A percentile compares a stretch with the other conserved stretches of the same genome.
These are phyloP conservation scores for Drosophila lacteicornis DNA, from an alignment of 1,140 invertebrate species.

Conservation along the genomic window DNA sequence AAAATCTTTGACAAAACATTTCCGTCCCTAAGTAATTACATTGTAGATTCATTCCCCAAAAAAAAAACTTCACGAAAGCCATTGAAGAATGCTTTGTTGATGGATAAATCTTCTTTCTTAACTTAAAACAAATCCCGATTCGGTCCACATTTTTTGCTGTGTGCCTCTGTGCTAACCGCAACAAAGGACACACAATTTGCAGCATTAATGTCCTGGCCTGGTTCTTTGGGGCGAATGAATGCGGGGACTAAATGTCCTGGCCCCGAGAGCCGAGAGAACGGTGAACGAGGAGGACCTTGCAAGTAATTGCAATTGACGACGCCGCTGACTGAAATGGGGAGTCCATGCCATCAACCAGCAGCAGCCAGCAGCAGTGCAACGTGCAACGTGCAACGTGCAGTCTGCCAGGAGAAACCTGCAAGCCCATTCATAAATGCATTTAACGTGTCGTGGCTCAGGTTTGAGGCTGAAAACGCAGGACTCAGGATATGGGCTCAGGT, in stretches of 20 bases:
- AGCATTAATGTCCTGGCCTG: constrained; percentile 71
- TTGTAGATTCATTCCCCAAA: too few species aligned
- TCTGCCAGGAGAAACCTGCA: constrained; percentile 14
- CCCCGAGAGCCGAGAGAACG: constrained; percentile 4
- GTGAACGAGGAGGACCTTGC: constrained; percentile 50
- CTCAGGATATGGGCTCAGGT: constrained; percentile 52
- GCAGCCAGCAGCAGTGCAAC: not conserved
- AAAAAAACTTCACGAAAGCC: too few species aligned
- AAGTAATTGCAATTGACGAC: constrained; percentile 81
- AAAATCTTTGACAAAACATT: not conserved
- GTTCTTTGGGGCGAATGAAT: constrained; percentile 64
- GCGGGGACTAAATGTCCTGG: constrained; percentile 54
- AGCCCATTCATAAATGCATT: constrained; percentile 74
- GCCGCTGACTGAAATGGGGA: constrained; percentile 26
- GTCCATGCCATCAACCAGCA: constrained; percentile 25
- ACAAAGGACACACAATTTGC: constrained; percentile 80
- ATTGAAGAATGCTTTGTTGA: not conserved
- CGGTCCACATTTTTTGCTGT: not conserved
- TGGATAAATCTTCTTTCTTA: not conserved
- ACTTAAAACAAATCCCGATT: not conserved
- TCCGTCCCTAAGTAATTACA: too few species aligned
- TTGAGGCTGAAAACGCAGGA: constrained; percentile 43
- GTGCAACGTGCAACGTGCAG: constrained; percentile 17
- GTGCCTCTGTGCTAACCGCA: constrained; percentile 54
- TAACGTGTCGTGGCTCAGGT: constrained; percentile 57